Percentiles rank a stretch among this genome's conserved stretches.
These are phyloP conservation scores for Ferdinandea cuprea DNA, from an alignment of 2,888 invertebrate genomes.

Conservation along the genomic window DNA sequence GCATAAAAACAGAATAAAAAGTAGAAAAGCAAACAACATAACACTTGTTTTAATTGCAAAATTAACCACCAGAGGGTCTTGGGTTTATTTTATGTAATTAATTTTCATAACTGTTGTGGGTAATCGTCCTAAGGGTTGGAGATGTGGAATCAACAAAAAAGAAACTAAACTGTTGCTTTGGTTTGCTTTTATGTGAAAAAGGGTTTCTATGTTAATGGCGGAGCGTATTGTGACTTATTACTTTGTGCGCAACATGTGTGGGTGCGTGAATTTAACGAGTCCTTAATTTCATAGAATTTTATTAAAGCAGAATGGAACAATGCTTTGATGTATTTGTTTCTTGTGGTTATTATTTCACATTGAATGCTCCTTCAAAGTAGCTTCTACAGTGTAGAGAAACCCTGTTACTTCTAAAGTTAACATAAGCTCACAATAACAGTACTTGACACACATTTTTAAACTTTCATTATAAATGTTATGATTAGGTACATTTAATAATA, in stretches of 20 bases:
- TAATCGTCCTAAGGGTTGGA: constrained; percentile 2
- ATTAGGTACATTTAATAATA: too few relatives aligned
- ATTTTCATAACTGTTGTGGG: constrained; percentile 31
- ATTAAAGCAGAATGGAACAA: background rate
- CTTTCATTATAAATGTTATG: too few relatives aligned
- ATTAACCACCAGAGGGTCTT: constrained; percentile 54
- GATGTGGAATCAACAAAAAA: background rate
- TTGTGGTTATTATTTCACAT: too few relatives aligned
- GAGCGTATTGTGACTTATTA: constrained; percentile 1
- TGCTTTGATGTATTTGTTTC: too few relatives aligned
- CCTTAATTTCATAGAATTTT: background rate
- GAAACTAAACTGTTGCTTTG: constrained; percentile 6
- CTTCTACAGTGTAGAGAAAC: too few relatives aligned
- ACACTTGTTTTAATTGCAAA: constrained; percentile 45
- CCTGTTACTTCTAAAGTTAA: too few relatives aligned
- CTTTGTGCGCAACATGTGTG: background rate
- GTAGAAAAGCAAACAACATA: constrained; percentile 29
- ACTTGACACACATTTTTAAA: too few relatives aligned
- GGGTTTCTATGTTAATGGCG: constrained; percentile 14
- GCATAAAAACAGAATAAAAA: constrained; percentile 7
- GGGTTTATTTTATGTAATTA: constrained; percentile 53
- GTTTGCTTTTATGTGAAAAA: background rate
- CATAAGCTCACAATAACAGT: too few relatives aligned
- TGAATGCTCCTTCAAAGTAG: too few relatives aligned
- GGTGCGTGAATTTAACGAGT: background rate